These are phyloP conservation scores for Coendou prehensilis DNA, from an alignment of 2,797 vertebrate species.

Conservation along the genomic window DNA sequence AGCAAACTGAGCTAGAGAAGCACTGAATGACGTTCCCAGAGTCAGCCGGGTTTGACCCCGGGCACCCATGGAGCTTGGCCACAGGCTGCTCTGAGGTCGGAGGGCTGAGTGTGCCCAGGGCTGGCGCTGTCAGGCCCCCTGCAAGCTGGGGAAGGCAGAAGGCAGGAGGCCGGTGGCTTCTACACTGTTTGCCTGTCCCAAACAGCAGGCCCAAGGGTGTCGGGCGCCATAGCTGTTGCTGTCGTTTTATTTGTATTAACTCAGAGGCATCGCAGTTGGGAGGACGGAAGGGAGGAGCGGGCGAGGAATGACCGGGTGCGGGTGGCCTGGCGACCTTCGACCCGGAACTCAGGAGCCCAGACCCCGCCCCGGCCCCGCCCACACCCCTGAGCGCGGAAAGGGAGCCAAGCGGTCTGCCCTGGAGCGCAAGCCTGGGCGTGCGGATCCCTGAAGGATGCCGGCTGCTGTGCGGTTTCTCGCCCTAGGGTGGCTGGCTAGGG, in stretches of 20 bases:
- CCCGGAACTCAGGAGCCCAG: not conserved
- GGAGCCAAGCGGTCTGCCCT: not conserved
- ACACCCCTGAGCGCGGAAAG: not conserved
- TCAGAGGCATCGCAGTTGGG: not conserved
- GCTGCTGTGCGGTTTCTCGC: not conserved
- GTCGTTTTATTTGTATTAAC: not conserved
- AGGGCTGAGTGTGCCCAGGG: too few species aligned
- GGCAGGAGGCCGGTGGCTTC: not conserved
- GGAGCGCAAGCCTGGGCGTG: not conserved
- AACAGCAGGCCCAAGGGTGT: not conserved
- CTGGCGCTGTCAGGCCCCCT: too few species aligned
- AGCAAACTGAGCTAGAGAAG: not conserved
- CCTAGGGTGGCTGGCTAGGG: not conserved
- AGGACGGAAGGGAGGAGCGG: not conserved
- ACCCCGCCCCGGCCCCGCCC: not conserved
- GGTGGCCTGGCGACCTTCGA: not conserved
- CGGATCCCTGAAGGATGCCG: not conserved
- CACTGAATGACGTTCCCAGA: not conserved
- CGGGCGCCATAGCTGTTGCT: too few species aligned
- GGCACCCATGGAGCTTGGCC: accelerated
- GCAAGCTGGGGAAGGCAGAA: too few species aligned
- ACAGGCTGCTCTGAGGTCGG: too few species aligned
- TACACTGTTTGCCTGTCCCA: not conserved
- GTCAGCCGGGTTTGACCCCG: not conserved
- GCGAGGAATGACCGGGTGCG: not conserved